A percentile compares a stretch with the other conserved stretches of the same genome.
Evolutionary conservation across 2,113 vertebrate genomes (phyloP).

Genomic region (Galeopterus variegatus): DNA sequence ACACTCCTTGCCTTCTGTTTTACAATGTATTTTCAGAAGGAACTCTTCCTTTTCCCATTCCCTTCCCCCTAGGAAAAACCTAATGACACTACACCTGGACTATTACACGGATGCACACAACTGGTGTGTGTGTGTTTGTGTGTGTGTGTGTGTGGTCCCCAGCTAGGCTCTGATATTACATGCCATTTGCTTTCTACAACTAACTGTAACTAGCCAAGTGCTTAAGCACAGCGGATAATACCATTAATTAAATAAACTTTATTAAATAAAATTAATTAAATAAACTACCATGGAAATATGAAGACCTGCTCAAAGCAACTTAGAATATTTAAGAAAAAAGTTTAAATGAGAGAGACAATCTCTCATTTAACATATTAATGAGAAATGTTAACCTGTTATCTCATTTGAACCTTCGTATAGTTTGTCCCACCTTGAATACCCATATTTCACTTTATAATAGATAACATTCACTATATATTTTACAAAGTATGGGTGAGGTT

Average conservation of each 20-base stretch:
- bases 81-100: neutral
- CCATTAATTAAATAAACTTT: conserved; percentile 14
- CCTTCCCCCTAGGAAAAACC: neutral
- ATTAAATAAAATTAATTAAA: neutral
- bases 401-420: neutral
- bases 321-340: neutral
- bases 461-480: neutral
- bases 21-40: neutral
- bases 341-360: neutral
- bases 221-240: neutral
- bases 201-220: neutral
- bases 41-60: neutral
- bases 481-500: neutral
- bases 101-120: neutral
- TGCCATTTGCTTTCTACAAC: neutral
- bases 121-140: neutral
- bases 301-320: conserved; percentile 22
- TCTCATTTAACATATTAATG: neutral
- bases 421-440: neutral
- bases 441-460: neutral
- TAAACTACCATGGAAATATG: neutral
- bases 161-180: neutral
- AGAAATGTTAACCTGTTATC: neutral
- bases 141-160: neutral
- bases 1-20: conserved; percentile 15